Evolutionary conservation across 2,797 vertebrate species (phyloP).

Genomic region (Myotis daubentonii): DNA sequence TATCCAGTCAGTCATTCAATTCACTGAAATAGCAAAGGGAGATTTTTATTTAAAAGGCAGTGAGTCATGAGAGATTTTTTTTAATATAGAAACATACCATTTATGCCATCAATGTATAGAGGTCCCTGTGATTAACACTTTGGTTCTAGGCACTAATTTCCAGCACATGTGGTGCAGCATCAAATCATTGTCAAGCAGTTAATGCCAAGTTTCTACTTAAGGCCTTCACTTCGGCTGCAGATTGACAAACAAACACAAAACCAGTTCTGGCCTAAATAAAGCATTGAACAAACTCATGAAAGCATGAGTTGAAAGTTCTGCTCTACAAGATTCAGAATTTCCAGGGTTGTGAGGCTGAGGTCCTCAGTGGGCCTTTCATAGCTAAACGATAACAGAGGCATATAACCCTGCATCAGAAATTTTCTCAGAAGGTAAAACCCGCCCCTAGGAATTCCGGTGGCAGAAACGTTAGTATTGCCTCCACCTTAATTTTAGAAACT

Average conservation of each 20-base stretch:
- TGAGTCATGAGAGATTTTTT: background rate
- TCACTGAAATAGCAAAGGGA: slow-evolving; percentile 79
- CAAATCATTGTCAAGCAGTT: slow-evolving; percentile 82
- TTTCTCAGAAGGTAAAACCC: slow-evolving; percentile 51
- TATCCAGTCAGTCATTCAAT: slow-evolving; percentile 48
- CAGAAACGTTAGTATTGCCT: slow-evolving; percentile 15
- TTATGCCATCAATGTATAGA: slow-evolving; percentile 82
- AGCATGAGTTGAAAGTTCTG: slow-evolving; percentile 60
- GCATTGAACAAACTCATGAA: background rate
- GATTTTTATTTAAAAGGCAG: slow-evolving; percentile 78
- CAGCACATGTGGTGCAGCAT: slow-evolving; percentile 50
- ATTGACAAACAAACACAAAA: slow-evolving; percentile 77
- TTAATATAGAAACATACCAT: slow-evolving; percentile 79
- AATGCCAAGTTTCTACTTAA: slow-evolving; percentile 76
- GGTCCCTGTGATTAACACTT: slow-evolving; percentile 84
- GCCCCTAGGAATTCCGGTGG: background rate
- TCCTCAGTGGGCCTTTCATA: background rate
- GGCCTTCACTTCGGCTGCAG: slow-evolving; percentile 76
- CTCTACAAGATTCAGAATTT: slow-evolving; percentile 61
- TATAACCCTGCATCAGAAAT: background rate
- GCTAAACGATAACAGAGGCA: slow-evolving; percentile 36
- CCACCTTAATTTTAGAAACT: slow-evolving; percentile 68
- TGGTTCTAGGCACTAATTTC: slow-evolving; percentile 85
- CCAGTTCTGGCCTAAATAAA: slow-evolving; percentile 80
- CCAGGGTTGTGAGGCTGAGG: background rate